Conservation (phyloP, 2,888 invertebrate species). For the Norana najaformis region DNA sequence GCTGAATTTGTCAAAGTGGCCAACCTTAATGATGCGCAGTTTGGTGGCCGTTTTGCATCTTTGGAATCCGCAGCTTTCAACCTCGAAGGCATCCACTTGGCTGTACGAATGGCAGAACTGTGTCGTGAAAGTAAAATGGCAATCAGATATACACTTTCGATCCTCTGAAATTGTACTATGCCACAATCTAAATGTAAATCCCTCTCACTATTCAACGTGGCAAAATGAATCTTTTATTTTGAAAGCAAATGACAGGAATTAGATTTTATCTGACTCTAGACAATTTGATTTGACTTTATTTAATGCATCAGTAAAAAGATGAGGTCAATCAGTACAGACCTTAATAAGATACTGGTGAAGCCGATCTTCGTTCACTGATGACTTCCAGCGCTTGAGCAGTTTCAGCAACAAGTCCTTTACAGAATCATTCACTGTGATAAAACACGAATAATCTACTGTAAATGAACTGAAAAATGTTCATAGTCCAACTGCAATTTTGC, state of each 20-base stretch:
- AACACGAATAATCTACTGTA: conserved; percentile 18
- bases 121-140: conserved; percentile 30
- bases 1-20: background rate
- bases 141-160: no score
- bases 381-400: conserved; percentile 72
- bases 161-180: no score
- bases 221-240: no score
- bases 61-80: conserved; percentile 92
- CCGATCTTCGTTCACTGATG: conserved; percentile 38
- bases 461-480: no score
- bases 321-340: background rate
- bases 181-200: no score
- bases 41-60: conserved; percentile 86
- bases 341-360: conserved; percentile 34
- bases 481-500: no score
- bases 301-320: background rate
- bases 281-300: background rate
- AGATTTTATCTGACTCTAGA: background rate
- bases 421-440: conserved; percentile 74
- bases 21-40: conserved; percentile 67
- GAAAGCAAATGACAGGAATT: background rate
- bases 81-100: conserved; percentile 91
- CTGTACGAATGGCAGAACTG: conserved; percentile 84
- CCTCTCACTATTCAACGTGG: no score
- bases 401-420: conserved; percentile 84